Percentiles rank a stretch among this genome's conserved stretches.
Conservation (phyloP, 1,140 invertebrate species). For the Hyles vespertilio region DNA sequence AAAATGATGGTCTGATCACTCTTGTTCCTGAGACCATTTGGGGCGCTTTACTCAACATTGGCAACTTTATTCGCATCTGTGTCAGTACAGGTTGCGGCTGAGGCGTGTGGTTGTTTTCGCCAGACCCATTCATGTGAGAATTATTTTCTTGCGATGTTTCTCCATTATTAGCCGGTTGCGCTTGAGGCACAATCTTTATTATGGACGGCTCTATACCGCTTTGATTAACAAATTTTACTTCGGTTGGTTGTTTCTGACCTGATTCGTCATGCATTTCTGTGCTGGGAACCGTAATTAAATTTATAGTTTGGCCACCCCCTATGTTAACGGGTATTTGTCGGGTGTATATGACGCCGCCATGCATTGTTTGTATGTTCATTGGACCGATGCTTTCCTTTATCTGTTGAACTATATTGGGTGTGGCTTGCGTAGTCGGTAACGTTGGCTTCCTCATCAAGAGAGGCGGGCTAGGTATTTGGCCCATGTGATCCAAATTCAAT, state of each 20-base stretch:
- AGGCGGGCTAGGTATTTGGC: constrained; percentile 61
- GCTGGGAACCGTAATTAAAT: constrained; percentile 76
- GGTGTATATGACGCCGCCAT: constrained; percentile 79
- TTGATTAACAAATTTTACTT: constrained; percentile 39
- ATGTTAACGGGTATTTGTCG: constrained; percentile 77
- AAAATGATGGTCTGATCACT: constrained; percentile 76
- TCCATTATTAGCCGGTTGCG: constrained; percentile 28
- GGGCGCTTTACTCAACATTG: constrained; percentile 70
- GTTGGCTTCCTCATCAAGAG: constrained; percentile 61
- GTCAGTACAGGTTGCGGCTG: constrained; percentile 70
- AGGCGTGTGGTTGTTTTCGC: constrained; percentile 35
- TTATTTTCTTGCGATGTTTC: constrained; percentile 46
- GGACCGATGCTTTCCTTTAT: constrained; percentile 68
- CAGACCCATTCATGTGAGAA: constrained; percentile 32
- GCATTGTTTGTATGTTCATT: constrained; percentile 77
- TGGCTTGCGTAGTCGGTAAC: constrained; percentile 43
- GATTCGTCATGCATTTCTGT: constrained; percentile 63
- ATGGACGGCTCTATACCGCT: constrained; percentile 60
- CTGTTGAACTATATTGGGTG: constrained; percentile 62
- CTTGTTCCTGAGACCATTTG: constrained; percentile 70
- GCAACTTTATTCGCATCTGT: constrained; percentile 74
- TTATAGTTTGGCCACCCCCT: constrained; percentile 76
- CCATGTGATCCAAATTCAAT: constrained; percentile 60
- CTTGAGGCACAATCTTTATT: constrained; percentile 70
- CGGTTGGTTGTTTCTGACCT: constrained; percentile 49